Conservation (phyloP, 2,888 invertebrate genomes). For the Cancer borealis region DNA sequence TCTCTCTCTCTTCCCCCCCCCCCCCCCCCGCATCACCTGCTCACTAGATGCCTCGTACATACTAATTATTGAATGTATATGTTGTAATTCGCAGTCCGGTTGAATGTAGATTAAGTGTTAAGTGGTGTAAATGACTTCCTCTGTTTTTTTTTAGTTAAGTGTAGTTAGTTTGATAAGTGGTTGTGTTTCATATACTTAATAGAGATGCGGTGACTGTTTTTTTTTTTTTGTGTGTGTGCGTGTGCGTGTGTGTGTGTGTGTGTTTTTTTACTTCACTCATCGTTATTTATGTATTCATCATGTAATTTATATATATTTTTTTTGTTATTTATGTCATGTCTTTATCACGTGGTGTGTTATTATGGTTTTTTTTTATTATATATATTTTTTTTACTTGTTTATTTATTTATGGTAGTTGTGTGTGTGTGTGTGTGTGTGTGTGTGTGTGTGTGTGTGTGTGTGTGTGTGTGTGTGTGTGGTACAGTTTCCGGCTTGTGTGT, state of each 20-base stretch:
- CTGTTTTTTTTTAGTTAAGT: not conserved
- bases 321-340: too few species aligned
- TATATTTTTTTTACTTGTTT: too few species aligned
- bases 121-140: constrained; percentile 2
- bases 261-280: not conserved
- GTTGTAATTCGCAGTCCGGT: not conserved
- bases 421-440: too few species aligned
- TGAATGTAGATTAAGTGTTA: not conserved
- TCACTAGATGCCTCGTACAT: not conserved
- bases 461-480: too few species aligned
- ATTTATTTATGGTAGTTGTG: too few species aligned
- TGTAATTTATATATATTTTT: not conserved
- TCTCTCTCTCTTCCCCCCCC: not conserved
- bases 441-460: too few species aligned
- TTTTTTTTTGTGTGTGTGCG: not conserved
- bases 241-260: not conserved
- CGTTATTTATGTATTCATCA: not conserved
- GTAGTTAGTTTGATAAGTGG: not conserved
- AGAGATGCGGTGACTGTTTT: not conserved
- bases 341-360: too few species aligned
- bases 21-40: not conserved
- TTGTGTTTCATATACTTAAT: not conserved
- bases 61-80: not conserved
- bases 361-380: too few species aligned
- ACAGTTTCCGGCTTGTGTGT: not conserved